Evolutionary conservation across 2,888 invertebrate species (phyloP), one percentile per base, ranked within the genome.

Genomic region (Scotopteryx bipunctaria): DNA sequence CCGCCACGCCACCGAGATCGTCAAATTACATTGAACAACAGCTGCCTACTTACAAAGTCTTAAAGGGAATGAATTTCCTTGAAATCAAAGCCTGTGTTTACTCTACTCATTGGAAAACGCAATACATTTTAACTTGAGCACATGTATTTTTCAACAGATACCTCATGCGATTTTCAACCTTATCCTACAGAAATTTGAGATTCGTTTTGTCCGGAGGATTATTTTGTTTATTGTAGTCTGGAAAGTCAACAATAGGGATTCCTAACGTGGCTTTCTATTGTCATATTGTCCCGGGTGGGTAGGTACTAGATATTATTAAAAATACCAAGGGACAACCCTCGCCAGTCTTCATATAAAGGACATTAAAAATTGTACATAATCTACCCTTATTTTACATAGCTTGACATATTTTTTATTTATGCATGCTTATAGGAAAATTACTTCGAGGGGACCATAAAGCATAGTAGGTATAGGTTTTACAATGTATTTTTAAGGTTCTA

Each of bases 201-300:
- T 19, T 38, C 38, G 8, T 36, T 15, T 55, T 5, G 5, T 27
- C 29, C 33, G 45, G 9, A 5, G 31, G 32, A 40, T 4, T 42
- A 44, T 52, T 59, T 56, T 61, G 62, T 62, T 57, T 61, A 57
- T 61, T 59, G 53, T 59, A 43, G 54, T 46, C 57, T 53, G 65
- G 53, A 67, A 76, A 63, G 67, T 76, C 73, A 76, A 81, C 81
- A 82, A 81, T 78, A 65, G 76, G 54, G 69, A 78, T 77, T 76
- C 78, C 71, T 65, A 47, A 67, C 74, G 67, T 72, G 67, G 68
- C 66, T 56, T 63, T 51, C 74, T 64, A 77, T 81, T 81, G 81
- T 79, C 68, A 78, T 78, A 72, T 69, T 66, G 66, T 69, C 64
- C 66, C 63, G 58, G 58, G 23, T 17, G 51, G 63, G 57, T 61